Evolutionary conservation across 2,888 invertebrate genomes (phyloP).

Genomic region (Podabrus alpinus): DNA sequence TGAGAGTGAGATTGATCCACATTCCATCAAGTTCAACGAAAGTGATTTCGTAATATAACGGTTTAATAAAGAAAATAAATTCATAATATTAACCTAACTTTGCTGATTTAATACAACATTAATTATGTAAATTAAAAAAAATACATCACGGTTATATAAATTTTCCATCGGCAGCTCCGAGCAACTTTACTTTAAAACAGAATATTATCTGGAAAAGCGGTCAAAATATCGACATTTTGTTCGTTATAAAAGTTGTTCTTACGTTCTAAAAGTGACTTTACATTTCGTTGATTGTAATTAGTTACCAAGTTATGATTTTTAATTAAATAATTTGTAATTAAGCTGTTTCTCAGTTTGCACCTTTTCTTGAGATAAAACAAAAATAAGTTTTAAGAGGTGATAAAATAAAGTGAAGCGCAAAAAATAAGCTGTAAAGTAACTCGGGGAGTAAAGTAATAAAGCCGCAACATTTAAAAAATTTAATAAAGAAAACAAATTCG

Average conservation of each 20-base stretch:
- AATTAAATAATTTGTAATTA: not conserved
- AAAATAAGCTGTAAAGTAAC: not conserved
- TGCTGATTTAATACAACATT: no score
- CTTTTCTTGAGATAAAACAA: not conserved
- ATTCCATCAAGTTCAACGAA: constrained; percentile 20
- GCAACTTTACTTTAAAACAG: not conserved
- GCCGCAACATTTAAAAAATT: not conserved
- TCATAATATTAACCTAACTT: not conserved
- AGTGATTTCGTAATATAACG: constrained; percentile 21
- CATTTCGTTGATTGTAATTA: no score
- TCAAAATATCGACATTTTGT: not conserved
- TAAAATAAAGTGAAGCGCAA: not conserved
- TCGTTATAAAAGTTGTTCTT: not conserved
- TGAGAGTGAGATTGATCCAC: constrained; percentile 25
- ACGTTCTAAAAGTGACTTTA: not conserved
- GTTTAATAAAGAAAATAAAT: not conserved
- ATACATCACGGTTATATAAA: not conserved
- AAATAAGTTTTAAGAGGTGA: not conserved
- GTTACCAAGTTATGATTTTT: not conserved
- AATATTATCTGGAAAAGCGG: not conserved
- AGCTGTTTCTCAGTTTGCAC: not conserved
- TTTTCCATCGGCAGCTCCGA: not conserved
- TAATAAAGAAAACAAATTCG: not conserved
- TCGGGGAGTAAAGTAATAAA: not conserved
- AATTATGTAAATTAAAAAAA: not conserved